A percentile compares a stretch with the other conserved stretches of the same genome.
Evolutionary conservation across 2,888 invertebrate species (phyloP).

Genomic region (Yponomeuta plumbellus): DNA sequence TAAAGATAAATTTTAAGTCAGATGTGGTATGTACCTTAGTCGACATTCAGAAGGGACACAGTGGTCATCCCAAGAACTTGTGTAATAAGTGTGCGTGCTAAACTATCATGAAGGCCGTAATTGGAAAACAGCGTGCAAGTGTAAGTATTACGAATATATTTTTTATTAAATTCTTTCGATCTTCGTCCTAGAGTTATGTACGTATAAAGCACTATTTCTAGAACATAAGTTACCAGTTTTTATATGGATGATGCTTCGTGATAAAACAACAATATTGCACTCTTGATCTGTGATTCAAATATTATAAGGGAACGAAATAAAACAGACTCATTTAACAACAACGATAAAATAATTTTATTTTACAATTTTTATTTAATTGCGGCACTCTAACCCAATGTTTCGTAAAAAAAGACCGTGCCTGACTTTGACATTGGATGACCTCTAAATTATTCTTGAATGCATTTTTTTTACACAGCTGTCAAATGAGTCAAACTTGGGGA

Average conservation of each 20-base stretch:
- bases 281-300: too few relatives aligned
- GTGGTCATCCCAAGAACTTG: conserved; percentile 4
- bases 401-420: not conserved
- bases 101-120: conserved; percentile 10
- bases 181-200: too few relatives aligned
- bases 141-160: not conserved
- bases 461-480: not conserved
- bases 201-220: too few relatives aligned
- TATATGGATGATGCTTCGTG: too few relatives aligned
- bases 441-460: not conserved
- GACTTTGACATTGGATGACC: not conserved
- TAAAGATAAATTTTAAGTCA: conserved; percentile 5
- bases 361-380: too few relatives aligned
- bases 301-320: too few relatives aligned
- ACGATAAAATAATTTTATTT: too few relatives aligned
- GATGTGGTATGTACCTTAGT: not conserved
- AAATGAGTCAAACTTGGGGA: not conserved
- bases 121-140: conserved; percentile 4
- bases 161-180: not conserved
- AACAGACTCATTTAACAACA: too few relatives aligned
- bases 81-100: not conserved
- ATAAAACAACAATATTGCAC: too few relatives aligned
- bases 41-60: not conserved
- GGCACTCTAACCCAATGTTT: too few relatives aligned
- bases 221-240: too few relatives aligned